Evolutionary conservation across 1,140 invertebrate species (phyloP), one percentile per base, ranked within the genome.

Genomic region (Dendrolimus punctatus): DNA sequence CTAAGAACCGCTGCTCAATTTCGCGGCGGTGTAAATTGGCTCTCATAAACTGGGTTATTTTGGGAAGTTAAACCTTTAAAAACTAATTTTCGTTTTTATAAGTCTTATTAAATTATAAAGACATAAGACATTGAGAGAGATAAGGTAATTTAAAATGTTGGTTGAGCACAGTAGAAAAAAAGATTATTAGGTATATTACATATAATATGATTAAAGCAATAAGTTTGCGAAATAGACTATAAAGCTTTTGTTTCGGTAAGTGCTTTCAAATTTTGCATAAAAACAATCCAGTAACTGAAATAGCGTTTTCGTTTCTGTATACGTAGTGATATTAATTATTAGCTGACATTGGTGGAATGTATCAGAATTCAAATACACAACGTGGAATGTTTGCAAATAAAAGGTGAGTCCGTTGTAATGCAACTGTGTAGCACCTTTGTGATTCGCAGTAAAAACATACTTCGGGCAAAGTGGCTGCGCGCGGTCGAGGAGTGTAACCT

Each of bases 381-480:
- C 59, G 62, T 46, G 61, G 54, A 51, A 66, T 67, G 71, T 77
- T 73, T 64, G 64, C 64, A 74, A 73, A 76, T 77, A 76, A 77
- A 72, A 66, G 70, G 56, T 51, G 54, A 60, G 54, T 50, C 51
- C 39, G 57, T 51, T 65, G 23, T 23, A 23, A 23, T 23, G 69
- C 79, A 81, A 80, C 76, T 76, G 68, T 73, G 73, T 76, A 75
- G 66, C 65, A 64, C 61, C 57, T 74, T 61, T 73, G 78, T 80
- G 78, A 85, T 80, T 81, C 64, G 66, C 64, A 76, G 68, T 71
- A 71, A 82, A 82, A 85, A 81, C 76, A 81, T 71, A 68, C 50
- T 61, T 53, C 58, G 68, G 69, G 67, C 66, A 70, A 73, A 65
- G 64, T 57, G 68, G 65, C 55, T 65, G 62, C 60, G 71, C 60